A percentile compares a stretch with the other conserved stretches of the same genome.
Evolutionary conservation across 2,888 invertebrate species (phyloP).

Genomic region (Lithophane ornitopus): DNA sequence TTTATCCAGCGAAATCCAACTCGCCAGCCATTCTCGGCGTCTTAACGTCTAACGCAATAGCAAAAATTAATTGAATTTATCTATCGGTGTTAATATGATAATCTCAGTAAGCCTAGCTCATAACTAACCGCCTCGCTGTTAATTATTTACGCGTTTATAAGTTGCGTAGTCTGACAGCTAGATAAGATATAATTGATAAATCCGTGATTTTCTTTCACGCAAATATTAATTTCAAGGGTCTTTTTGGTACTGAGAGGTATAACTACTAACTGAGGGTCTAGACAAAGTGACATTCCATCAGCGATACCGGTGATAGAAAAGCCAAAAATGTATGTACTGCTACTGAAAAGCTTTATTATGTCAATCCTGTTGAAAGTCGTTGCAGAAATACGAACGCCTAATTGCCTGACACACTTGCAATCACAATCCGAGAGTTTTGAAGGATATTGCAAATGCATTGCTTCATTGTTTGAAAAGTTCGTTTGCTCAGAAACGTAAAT

Average conservation of each 20-base stretch:
- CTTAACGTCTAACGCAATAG: constrained; percentile 55
- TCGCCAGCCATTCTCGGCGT: constrained; percentile 19
- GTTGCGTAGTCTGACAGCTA: constrained; percentile 29
- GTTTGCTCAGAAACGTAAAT: too few relatives aligned
- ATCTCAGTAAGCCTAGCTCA: constrained; percentile 51
- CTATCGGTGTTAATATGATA: constrained; percentile 61
- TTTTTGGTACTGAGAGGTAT: background rate
- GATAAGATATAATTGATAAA: constrained; percentile 45
- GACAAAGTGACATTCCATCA: background rate
- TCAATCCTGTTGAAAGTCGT: background rate
- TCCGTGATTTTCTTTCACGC: constrained; percentile 27
- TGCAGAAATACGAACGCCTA: background rate
- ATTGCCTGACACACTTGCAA: too few relatives aligned
- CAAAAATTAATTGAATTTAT: constrained; percentile 57
- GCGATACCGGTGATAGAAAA: background rate
- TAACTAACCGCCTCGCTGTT: constrained; percentile 47
- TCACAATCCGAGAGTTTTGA: too few relatives aligned
- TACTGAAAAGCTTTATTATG: background rate
- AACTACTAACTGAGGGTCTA: background rate
- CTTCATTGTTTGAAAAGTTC: too few relatives aligned
- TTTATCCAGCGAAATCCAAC: constrained; percentile 1
- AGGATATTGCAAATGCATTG: too few relatives aligned
- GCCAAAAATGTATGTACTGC: background rate
- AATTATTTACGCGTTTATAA: constrained; percentile 51
- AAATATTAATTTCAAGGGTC: constrained; percentile 10